A percentile compares a stretch with the other conserved stretches of the same genome.
phyloP scores from a whole-genome alignment of 1,140 invertebrate genomes.

The Drosophila pectinifera region DNA sequence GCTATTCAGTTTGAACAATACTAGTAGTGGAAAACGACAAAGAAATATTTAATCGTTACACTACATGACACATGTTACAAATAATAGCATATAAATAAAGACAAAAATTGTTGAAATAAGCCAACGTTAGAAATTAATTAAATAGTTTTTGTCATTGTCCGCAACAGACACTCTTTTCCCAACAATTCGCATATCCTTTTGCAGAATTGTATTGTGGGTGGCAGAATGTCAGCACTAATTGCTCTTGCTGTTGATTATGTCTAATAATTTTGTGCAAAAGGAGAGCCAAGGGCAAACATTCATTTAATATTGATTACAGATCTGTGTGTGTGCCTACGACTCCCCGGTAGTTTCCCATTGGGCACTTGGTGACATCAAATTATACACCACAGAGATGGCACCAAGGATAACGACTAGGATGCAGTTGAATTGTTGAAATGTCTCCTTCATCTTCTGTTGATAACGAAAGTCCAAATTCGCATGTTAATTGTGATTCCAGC shows the following conservation, averaged over 20 bases:
- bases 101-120: background rate
- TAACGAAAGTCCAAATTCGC: slow-evolving; percentile 40
- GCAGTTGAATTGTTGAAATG: slow-evolving; percentile 18
- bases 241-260: slow-evolving; percentile 47
- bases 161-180: background rate
- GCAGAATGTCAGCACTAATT: slow-evolving; percentile 36
- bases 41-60: background rate
- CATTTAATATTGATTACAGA: slow-evolving; percentile 70
- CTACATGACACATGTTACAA: background rate
- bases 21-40: background rate
- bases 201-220: background rate
- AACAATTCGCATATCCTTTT: background rate
- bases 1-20: background rate
- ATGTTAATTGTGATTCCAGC: slow-evolving; percentile 66
- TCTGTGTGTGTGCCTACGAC: slow-evolving; percentile 8
- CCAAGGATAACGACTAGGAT: slow-evolving; percentile 7
- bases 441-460: slow-evolving; percentile 11
- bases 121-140: slow-evolving; percentile 1
- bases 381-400: slow-evolving; percentile 41
- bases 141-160: background rate
- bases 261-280: slow-evolving; percentile 43
- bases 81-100: background rate
- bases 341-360: slow-evolving; percentile 7
- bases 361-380: slow-evolving; percentile 39
- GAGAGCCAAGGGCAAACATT: slow-evolving; percentile 43